Evolutionary conservation across 2,113 vertebrate species (phyloP).

Genomic region (Pollimyrus isidori): DNA sequence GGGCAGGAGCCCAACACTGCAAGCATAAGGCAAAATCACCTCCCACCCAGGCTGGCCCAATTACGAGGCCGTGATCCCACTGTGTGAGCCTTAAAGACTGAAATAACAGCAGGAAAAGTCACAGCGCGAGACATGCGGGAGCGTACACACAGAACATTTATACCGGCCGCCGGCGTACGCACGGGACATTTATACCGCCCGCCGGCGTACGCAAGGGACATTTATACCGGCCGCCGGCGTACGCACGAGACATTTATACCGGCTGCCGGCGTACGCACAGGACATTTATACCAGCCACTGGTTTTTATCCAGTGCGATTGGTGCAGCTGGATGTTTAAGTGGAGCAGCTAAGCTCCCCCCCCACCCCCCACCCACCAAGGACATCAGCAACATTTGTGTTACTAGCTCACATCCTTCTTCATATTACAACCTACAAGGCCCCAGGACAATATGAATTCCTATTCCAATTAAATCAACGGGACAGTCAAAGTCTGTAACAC

Average conservation of each 20-base stretch:
- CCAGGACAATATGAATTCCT: not conserved
- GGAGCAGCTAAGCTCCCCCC: not conserved
- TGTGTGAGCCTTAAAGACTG: not conserved
- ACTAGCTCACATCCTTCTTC: not conserved
- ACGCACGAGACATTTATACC: no score
- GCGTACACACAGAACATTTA: not conserved
- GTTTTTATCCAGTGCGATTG: not conserved
- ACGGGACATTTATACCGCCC: no score
- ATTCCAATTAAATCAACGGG: not conserved
- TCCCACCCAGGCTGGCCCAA: not conserved
- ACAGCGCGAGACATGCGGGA: not conserved
- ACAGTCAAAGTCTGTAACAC: not conserved
- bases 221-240: no score
- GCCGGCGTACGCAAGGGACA: no score
- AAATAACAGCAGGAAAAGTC: not conserved
- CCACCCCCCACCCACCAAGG: not conserved
- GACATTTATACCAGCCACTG: not conserved
- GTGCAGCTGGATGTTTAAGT: not conserved
- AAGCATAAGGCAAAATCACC: not conserved
- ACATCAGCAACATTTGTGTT: not conserved
- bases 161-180: not conserved
- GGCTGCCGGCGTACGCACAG: not conserved
- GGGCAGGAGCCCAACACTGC: not conserved
- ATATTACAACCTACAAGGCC: not conserved
- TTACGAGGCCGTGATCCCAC: not conserved